These are phyloP conservation scores for Vireo griseus DNA, from an alignment of 2,797 vertebrate genomes.

Conservation along the genomic window DNA sequence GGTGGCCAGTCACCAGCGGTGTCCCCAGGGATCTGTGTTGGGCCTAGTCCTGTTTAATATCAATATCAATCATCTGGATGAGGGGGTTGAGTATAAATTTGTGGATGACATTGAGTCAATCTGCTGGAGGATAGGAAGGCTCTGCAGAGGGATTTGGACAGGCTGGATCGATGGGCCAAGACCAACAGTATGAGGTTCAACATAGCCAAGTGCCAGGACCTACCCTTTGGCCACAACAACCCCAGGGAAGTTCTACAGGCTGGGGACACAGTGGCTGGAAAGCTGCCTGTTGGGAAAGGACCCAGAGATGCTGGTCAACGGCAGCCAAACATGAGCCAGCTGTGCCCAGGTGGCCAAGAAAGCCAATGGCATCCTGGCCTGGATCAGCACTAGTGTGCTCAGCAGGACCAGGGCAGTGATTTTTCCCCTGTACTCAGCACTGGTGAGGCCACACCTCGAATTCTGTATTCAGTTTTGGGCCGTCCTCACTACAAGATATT, in stretches of 20 bases:
- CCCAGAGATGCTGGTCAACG: background rate
- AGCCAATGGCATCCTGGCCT: background rate
- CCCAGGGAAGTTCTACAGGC: background rate
- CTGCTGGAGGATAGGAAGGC: background rate
- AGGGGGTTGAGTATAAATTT: background rate
- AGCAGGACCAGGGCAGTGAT: background rate
- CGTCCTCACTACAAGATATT: background rate
- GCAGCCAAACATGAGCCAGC: background rate
- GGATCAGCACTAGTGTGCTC: background rate
- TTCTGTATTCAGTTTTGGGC: background rate
- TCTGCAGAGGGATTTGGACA: background rate
- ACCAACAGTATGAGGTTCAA: background rate
- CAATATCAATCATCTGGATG: background rate
- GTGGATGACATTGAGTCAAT: background rate
- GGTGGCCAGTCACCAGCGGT: background rate
- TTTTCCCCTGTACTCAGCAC: background rate
- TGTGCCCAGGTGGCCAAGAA: background rate
- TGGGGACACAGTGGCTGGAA: background rate
- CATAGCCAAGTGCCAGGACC: background rate
- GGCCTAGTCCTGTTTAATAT: background rate
- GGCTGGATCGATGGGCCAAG: background rate
- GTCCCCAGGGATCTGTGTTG: background rate
- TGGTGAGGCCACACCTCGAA: accelerated
- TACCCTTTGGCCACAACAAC: accelerated
- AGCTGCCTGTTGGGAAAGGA: background rate